Conservation (phyloP, 1,140 invertebrate species). For the Brachionus angularis region DNA sequence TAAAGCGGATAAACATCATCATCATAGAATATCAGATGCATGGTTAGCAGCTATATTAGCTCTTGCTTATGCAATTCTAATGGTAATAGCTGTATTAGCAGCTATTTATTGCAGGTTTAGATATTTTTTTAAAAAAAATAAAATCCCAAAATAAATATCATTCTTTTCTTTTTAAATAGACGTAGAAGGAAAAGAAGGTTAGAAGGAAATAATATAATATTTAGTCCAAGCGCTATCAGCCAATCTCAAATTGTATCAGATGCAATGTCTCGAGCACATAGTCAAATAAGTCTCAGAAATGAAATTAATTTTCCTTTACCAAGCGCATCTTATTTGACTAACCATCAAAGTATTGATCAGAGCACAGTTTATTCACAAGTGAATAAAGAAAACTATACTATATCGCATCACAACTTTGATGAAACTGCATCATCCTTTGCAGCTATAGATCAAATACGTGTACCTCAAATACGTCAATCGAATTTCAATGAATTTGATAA, state of each 20-base stretch:
- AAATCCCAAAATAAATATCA: neutral
- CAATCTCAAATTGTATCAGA: slow-evolving; percentile 19
- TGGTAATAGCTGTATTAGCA: slow-evolving; percentile 20
- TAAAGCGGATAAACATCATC: neutral
- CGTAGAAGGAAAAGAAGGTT: slow-evolving; percentile 7
- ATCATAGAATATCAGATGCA: slow-evolving; percentile 11
- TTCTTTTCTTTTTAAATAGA: too few relatives aligned
- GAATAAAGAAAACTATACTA: slow-evolving; percentile 15
- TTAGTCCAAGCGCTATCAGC: slow-evolving; percentile 31
- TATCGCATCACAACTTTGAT: too few relatives aligned
- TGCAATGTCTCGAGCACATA: slow-evolving; percentile 1
- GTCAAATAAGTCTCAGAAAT: slow-evolving; percentile 34
- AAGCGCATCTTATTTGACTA: neutral
- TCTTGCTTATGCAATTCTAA: slow-evolving; percentile 23
- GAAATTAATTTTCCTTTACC: slow-evolving; percentile 32
- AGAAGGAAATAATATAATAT: neutral
- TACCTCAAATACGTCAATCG: neutral
- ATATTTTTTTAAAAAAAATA: neutral
- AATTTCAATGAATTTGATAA: slow-evolving; percentile 25
- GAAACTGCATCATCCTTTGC: too few relatives aligned
- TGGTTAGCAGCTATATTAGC: slow-evolving; percentile 38
- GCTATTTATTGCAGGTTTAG: slow-evolving; percentile 22
- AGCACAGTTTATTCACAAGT: slow-evolving; percentile 27
- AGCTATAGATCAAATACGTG: too few relatives aligned
- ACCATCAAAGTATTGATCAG: neutral